Evolutionary conservation across 2,888 invertebrate genomes (phyloP).

Genomic region (Dicyrtoma fusca): DNA sequence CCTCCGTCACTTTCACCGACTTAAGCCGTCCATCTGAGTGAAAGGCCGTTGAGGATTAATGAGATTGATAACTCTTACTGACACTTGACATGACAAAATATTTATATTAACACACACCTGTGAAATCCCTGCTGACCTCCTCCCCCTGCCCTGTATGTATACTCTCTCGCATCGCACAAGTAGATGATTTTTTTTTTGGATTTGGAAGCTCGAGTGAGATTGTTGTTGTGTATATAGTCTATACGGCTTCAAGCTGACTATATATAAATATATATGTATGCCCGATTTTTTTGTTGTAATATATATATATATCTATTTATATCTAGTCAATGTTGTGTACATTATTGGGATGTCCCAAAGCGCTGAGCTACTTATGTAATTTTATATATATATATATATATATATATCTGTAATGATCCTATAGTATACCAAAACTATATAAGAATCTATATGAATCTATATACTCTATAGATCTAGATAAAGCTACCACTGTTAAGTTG

Average conservation of each 20-base stretch:
- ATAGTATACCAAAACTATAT: too few relatives aligned
- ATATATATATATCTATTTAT: not conserved
- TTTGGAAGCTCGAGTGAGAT: not conserved
- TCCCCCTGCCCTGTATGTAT: not conserved
- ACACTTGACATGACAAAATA: not conserved
- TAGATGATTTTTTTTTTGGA: not conserved
- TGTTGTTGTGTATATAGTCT: not conserved
- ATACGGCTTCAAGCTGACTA: slow-evolving; percentile 12
- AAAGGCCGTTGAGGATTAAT: too few relatives aligned
- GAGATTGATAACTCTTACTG: too few relatives aligned
- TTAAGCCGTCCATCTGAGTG: too few relatives aligned
- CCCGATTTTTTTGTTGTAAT: not conserved
- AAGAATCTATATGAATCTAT: not conserved
- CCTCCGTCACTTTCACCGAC: not conserved
- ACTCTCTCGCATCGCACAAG: too few relatives aligned
- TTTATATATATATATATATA: too few relatives aligned
- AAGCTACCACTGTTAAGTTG: not conserved
- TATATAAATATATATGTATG: not conserved
- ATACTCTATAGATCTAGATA: not conserved
- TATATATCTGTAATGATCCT: too few relatives aligned
- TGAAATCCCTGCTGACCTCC: not conserved
- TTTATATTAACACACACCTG: not conserved
- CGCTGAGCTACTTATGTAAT: slow-evolving; percentile 41
- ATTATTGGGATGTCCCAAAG: slow-evolving; percentile 40
- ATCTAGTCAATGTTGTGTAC: too few relatives aligned